Base-by-base conservation (phyloP, 2,888 invertebrate species). In the Copidosoma aretas region DNA sequence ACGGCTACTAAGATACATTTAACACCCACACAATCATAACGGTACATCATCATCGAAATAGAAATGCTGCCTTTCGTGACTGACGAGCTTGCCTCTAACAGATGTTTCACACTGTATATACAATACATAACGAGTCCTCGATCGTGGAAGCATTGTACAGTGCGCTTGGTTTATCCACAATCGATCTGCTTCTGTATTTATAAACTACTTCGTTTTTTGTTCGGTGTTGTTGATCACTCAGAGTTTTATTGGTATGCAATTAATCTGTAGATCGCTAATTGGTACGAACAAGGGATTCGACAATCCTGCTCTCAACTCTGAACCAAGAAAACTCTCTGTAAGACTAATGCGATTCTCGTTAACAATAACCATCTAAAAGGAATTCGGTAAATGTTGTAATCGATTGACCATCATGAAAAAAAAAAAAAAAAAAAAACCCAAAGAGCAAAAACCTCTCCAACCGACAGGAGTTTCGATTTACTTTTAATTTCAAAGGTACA, bases 401-500 rank as follows among this genome's bases (percentile, higher is more conserved):
- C 25, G 25, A 49, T 59, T 66, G 25, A 59, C 22, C 24, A 24
- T n/a, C 8, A 61, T 41, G 57, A 57, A 49, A 49, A 19, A 49
- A 49, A 49, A 49, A 49, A 49, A 49, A 49, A 49, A 19, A 49
- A 22, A 12, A 52, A 12, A 62, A 59, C 4, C 49, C 25, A 21
- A 58, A 21, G 65, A 77, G 77, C 78, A 77, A 79, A 82, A 82
- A 82, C 74, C 77, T 79, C 76, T 82, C 78, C 78, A 83, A 82
- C 80, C 78, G 79, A 80, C 82, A 79, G 32, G 32, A 5, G 80
- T 75, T 80, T 76, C 78, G 80, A 75, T 86, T 82, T 86, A 73
- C 86, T 82, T 86, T 32, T 89, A 88, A 84, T 87, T 82, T 88
- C 88, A 76, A 89, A 89, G 89, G 89, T 89, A 88, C 84, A 78